Evolutionary conservation across 2,113 vertebrate species (phyloP).

Genomic region (Mixornis gularis): DNA sequence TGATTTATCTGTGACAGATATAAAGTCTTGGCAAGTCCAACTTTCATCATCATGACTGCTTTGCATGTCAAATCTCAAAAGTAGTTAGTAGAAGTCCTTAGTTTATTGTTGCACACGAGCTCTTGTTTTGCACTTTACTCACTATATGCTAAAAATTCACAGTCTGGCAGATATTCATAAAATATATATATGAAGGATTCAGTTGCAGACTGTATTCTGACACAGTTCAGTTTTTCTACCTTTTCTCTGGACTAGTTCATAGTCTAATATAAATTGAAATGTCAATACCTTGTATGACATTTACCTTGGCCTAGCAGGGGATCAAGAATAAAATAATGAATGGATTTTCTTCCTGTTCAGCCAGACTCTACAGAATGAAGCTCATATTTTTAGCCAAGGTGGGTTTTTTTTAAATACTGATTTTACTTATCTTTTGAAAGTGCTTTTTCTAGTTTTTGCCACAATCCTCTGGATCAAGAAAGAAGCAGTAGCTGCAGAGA

Average conservation of each 20-base stretch:
- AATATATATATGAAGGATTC: background rate
- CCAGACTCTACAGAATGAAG: background rate
- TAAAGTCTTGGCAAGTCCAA: background rate
- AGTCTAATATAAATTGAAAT: slow-evolving; percentile 49
- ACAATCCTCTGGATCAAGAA: background rate
- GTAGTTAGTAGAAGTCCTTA: background rate
- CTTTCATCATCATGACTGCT: background rate
- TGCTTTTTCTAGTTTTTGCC: background rate
- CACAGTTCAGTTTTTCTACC: background rate
- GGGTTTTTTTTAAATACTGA: background rate
- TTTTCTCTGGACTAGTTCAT: background rate
- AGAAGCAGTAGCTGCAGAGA: background rate
- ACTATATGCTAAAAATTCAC: background rate
- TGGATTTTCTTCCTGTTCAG: background rate
- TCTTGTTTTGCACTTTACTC: background rate
- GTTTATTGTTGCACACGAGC: background rate
- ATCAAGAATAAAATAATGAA: slow-evolving; percentile 12
- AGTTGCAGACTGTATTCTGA: background rate
- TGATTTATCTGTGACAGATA: background rate
- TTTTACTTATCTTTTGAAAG: background rate
- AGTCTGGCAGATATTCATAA: background rate
- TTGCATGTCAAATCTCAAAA: background rate
- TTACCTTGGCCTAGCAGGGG: slow-evolving; percentile 8
- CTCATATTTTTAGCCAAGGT: background rate
- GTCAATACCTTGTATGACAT: slow-evolving; percentile 34